Conservation (phyloP, 2,113 vertebrate species). For the Forbesichthys papilliferus region DNA sequence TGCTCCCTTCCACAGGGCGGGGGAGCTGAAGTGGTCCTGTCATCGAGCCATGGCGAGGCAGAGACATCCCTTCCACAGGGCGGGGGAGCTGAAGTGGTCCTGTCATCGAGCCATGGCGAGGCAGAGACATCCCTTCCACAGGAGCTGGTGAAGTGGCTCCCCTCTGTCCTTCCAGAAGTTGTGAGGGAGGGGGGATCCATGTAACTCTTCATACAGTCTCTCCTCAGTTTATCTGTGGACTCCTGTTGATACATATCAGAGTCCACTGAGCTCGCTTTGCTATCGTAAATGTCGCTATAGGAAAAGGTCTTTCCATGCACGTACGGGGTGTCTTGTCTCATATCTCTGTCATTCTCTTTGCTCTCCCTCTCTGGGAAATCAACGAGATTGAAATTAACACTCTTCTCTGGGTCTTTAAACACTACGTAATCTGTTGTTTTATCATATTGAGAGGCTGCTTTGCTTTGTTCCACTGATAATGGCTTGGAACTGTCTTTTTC, state of each 20-base stretch:
- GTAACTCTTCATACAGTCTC: conserved; percentile 38
- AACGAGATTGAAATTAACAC: conserved; percentile 74
- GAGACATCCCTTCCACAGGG: conserved; percentile 77
- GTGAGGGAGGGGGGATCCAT: conserved; percentile 12
- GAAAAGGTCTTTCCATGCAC: conserved; percentile 91
- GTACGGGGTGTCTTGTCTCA: conserved; percentile 92
- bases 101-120: conserved; percentile 70
- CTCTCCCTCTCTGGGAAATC: conserved; percentile 67
- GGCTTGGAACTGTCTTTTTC: conserved; percentile 39
- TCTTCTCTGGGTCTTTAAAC: conserved; percentile 68
- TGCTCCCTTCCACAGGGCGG: conserved; percentile 30
- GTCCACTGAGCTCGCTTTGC: conserved; percentile 73
- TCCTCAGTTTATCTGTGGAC: conserved; percentile 55
- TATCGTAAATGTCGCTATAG: conserved; percentile 90
- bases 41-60: conserved; percentile 72
- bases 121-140: conserved; percentile 79
- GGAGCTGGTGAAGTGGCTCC: conserved; percentile 56
- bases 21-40: conserved; percentile 27
- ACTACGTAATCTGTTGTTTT: conserved; percentile 38
- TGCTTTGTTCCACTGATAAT: conserved; percentile 37
- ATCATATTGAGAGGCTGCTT: conserved; percentile 39
- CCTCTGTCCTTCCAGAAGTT: conserved; percentile 40
- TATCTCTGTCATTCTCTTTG: conserved; percentile 74
- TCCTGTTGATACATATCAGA: conserved; percentile 65
- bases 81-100: conserved; percentile 20